phyloP scores from a whole-genome alignment of 2,797 vertebrate species.

The Fistularia tabacaria region DNA sequence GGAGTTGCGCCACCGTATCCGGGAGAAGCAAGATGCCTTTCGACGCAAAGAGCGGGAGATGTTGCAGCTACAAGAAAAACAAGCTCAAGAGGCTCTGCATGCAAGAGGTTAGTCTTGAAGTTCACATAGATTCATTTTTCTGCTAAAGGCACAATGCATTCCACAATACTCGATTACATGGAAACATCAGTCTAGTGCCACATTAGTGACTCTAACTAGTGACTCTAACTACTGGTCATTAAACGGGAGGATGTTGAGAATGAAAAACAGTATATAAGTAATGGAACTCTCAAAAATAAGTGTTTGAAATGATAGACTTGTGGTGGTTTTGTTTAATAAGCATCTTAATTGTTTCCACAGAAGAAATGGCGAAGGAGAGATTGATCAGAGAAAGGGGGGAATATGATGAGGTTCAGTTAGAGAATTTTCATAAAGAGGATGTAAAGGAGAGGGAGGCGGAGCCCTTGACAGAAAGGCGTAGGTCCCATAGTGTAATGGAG shows the following conservation, averaged over 20 bases:
- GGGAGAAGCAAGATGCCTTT: conserved; percentile 98
- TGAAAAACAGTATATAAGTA: no score
- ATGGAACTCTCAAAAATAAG: no score
- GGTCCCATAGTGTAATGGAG: conserved; percentile 81
- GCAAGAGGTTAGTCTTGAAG: conserved; percentile 59
- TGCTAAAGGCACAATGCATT: not conserved
- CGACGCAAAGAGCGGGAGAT: conserved; percentile 94
- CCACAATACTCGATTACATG: not conserved
- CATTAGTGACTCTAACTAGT: no score
- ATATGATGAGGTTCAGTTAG: conserved; percentile 85
- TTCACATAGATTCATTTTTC: not conserved
- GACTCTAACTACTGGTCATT: no score
- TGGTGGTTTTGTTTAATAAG: not conserved
- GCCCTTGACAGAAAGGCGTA: conserved; percentile 85
- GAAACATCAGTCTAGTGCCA: no score
- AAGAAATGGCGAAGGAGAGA: conserved; percentile 86
- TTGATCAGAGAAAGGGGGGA: conserved; percentile 87
- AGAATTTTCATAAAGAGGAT: conserved; percentile 83
- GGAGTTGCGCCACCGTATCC: conserved; percentile 92
- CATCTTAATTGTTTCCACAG: conserved; percentile 62
- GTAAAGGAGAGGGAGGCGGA: conserved; percentile 86
- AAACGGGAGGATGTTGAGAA: no score
- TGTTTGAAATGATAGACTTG: no score
- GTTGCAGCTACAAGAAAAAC: conserved; percentile 87
- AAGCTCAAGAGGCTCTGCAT: conserved; percentile 81